Evolutionary conservation across 2,888 invertebrate species (phyloP).

Genomic region (Nymphalis urticae): DNA sequence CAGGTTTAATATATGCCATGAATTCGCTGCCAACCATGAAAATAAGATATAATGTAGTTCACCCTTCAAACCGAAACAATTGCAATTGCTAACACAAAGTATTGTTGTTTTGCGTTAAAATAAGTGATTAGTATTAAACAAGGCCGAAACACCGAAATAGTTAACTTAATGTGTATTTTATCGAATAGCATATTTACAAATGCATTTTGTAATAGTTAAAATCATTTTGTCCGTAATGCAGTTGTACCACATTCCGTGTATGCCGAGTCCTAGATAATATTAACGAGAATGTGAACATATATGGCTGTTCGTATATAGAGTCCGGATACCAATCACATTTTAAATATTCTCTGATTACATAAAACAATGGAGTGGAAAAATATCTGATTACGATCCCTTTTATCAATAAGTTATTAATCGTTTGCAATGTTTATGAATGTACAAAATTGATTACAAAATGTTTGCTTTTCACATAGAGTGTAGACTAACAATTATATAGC

Average conservation of each 20-base stretch:
- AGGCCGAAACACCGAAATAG: too few relatives aligned
- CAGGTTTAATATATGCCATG: too few relatives aligned
- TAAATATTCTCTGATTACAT: constrained; percentile 1
- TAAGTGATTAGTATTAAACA: too few relatives aligned
- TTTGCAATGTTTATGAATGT: neutral
- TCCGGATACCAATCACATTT: constrained; percentile 9
- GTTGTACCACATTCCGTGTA: constrained; percentile 29
- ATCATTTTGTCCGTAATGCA: constrained; percentile 31
- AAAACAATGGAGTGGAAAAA: neutral
- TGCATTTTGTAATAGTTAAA: constrained; percentile 35
- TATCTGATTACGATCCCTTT: neutral
- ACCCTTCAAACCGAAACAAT: too few relatives aligned
- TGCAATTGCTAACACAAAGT: too few relatives aligned
- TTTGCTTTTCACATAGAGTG: too few relatives aligned
- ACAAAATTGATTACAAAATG: too few relatives aligned
- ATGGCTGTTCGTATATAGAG: neutral
- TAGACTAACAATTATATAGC: too few relatives aligned
- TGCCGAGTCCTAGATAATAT: constrained; percentile 24
- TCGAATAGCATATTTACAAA: constrained; percentile 12
- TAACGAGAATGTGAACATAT: constrained; percentile 16
- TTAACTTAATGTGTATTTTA: constrained; percentile 16
- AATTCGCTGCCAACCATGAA: too few relatives aligned
- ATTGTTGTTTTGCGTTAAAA: too few relatives aligned
- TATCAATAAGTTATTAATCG: neutral
- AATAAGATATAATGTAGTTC: too few relatives aligned